Base-by-base conservation (phyloP, 2,113 vertebrate genomes). In the Chaetodon trifascialis region DNA sequence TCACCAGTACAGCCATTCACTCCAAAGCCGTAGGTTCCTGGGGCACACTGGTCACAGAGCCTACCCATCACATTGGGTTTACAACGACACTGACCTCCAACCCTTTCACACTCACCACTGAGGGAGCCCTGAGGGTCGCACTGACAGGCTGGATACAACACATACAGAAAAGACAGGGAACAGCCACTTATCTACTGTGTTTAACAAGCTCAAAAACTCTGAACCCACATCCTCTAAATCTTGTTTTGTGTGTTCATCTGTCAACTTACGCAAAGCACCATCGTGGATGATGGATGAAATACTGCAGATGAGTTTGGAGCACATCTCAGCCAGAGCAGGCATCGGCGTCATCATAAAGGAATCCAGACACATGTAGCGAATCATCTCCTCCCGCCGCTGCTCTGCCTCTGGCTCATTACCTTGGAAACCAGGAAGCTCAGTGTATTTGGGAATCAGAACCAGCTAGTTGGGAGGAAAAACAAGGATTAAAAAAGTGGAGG, bases 21-120 rank as follows among this genome's bases (percentile, higher is more conserved):
- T 49, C 97, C 95, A 0, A 97, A 96, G 88, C 96, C 96, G 0
- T 94, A 96, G 23, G 94, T 97, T 84, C 95, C 96, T 0, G 96
- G 96, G 0, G 94, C 78, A 2, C 95, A 97, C 81, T 40, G 95
- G 88, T 97, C 93, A 0, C 97, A 98, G 62, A 88, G 94, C 1
- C 73, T 95, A 54, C 96, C 96, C 2, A 95, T 91, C 73, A 98
- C 93, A 0, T 97, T 95, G 46, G 95, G 89, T 87, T 95, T 96
- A 89, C 96, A 97, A 14, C 79, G 93, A 7, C 96, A 97, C 84
- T 97, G 96, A n/a, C 96, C 96, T 2, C 96, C 96, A 2, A 97
- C 94, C 19, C 64, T 93, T 8, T 95, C 82, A 80, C 97, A 97
- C 76, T 97, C 95, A 0, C 95, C 93, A 76, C 94, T 97, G 88